These are phyloP conservation scores for Branchinecta lynchi DNA, from an alignment of 1,140 invertebrate species.

Conservation along the genomic window DNA sequence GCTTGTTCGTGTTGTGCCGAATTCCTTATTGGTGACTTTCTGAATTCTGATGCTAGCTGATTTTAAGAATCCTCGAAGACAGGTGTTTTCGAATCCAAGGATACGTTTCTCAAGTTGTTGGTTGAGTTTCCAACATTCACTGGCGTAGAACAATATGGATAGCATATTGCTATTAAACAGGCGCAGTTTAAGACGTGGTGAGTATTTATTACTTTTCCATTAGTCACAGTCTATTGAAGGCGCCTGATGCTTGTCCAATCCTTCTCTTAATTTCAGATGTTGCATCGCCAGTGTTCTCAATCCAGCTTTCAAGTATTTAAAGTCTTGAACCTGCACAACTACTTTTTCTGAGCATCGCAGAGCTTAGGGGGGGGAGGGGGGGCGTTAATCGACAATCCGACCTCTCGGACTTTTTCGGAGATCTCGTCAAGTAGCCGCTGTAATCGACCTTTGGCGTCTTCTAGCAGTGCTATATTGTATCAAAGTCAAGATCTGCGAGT, in stretches of 20 bases:
- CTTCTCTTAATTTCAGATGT: constrained; percentile 6
- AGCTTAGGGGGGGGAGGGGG: background rate
- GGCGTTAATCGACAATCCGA: constrained; percentile 3
- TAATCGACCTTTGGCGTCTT: constrained; percentile 9
- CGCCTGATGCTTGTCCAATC: constrained; percentile 5
- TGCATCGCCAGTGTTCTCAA: constrained; percentile 1
- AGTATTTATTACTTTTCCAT: constrained; percentile 10
- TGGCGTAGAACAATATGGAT: too few species aligned
- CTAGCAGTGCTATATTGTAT: constrained; percentile 6
- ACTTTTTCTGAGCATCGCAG: background rate
- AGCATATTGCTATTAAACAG: constrained; percentile 9
- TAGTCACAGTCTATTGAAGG: constrained; percentile 1
- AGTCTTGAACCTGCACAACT: background rate
- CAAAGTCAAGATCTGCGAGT: constrained; percentile 9
- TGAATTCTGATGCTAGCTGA: constrained; percentile 8
- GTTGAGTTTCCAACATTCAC: too few species aligned
- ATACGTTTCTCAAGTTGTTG: constrained; percentile 9
- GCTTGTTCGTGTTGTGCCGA: background rate
- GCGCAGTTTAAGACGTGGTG: background rate
- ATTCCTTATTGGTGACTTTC: constrained; percentile 6
- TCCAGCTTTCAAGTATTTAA: constrained; percentile 6
- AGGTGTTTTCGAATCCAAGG: constrained; percentile 9
- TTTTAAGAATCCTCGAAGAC: constrained; percentile 9
- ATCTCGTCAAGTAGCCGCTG: constrained; percentile 3
- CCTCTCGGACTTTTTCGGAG: too few species aligned